Base-by-base conservation (phyloP, 2,888 invertebrate genomes). In the Agrotis clavis region DNA sequence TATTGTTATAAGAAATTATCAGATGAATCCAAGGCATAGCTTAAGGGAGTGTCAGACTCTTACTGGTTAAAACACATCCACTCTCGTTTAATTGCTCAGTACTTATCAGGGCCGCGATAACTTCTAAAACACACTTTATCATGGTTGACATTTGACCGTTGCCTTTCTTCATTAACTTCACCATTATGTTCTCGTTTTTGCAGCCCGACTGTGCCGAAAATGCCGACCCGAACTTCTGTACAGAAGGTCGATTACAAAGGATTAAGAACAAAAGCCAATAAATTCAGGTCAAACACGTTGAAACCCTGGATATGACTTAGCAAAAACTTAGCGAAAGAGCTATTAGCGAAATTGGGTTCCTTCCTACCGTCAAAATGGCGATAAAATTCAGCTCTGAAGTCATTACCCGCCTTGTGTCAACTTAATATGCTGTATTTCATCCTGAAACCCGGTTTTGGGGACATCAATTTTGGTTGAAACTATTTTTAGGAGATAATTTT, bases 291-390 rank as follows among this genome's bases (percentile, higher is more conserved):
- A 53, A 25, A 56, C 11, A 18, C 45, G 51, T 16, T 41, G 13
- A 7, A 18, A n/a, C 18, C 30, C 50, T 62, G n/a, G 70, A 69
- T 80, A 82, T 87, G 87, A 87, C 78, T 57, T 48, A 30, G 83
- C 88, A 77, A 57, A 77, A 79, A 70, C 62, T 79, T 67, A 50
- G 64, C 13, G 69, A 72, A 74, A 73, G 74, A 47, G 69, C 74
- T 86, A 86, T 89, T 89, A 87, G 69, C 82, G 71, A 87, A 87
- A 88, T 89, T 86, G 85, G 83, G 81, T 81, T 73, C 72, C 59
- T 16, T 67, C 69, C 35, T 57, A n/a, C 77, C 84, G 74, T 69
- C 63, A 73, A 62, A 71, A 64, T 54, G 51, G 51, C 75, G 69
- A 83, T 83, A 83, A 83, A 82, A 81, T 74, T 67, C 68, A 30